Percentiles rank a stretch among this genome's conserved stretches.
Evolutionary conservation across 2,113 vertebrate species (phyloP).

Genomic region (Rhombomys opimus): DNA sequence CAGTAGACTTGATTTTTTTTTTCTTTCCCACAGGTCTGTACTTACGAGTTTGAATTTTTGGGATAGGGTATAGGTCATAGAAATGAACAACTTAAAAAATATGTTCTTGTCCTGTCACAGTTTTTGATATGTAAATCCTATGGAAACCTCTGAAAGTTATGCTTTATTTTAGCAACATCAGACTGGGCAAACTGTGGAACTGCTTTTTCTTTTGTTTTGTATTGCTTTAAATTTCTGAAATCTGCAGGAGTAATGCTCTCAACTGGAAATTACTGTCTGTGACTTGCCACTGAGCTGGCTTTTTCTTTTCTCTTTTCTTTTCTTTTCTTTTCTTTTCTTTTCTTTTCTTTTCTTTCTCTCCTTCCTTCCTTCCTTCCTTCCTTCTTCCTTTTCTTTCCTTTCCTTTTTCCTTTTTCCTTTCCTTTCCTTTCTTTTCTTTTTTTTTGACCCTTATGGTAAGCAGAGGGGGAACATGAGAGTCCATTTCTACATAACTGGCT

Average conservation of each 20-base stretch:
- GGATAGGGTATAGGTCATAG: not conserved
- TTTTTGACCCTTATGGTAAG: not conserved
- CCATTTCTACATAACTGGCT: not conserved
- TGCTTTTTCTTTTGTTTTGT: not conserved
- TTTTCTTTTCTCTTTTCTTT: not conserved
- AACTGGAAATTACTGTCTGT: not conserved
- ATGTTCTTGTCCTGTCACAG: not conserved
- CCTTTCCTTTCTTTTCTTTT: too few relatives aligned
- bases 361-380: not conserved
- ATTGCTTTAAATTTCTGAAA: not conserved
- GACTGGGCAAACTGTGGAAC: not conserved
- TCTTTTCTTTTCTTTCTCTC: too few relatives aligned
- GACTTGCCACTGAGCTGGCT: not conserved
- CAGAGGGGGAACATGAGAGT: not conserved
- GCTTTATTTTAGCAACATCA: conserved; percentile 7
- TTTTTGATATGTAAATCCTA: not conserved
- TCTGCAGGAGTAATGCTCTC: not conserved
- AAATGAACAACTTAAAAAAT: not conserved
- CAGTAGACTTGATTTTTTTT: not conserved
- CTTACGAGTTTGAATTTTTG: not conserved
- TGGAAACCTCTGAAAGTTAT: not conserved
- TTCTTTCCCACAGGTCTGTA: not conserved
- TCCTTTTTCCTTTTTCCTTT: too few relatives aligned
- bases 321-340: not conserved
- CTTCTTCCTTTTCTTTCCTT: too few relatives aligned